Evolutionary conservation across 2,888 invertebrate genomes (phyloP).

Genomic region (Rhimphoctona megacephalus): DNA sequence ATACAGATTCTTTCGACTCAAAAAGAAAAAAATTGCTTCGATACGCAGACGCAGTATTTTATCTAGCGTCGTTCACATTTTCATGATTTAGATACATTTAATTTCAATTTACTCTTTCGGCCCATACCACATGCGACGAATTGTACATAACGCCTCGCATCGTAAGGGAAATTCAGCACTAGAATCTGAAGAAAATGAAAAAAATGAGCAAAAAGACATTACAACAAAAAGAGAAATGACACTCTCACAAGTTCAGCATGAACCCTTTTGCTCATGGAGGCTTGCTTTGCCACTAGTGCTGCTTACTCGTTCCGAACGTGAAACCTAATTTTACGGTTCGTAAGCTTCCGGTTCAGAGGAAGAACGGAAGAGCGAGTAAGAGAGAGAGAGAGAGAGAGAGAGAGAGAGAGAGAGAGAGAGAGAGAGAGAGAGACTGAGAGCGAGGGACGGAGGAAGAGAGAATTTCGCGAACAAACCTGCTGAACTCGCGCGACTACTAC

Average conservation of each 20-base stretch:
- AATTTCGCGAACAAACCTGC: conserved; percentile 69
- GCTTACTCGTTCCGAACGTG: conserved; percentile 69
- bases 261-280: conserved; percentile 51
- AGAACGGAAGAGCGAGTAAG: conserved; percentile 37
- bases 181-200: conserved; percentile 17
- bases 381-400: conserved; percentile 16
- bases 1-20: background rate
- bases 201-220: conserved; percentile 3
- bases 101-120: conserved; percentile 43
- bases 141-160: conserved; percentile 43
- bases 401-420: conserved; percentile 34
- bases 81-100: conserved; percentile 34
- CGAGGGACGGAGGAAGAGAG: conserved; percentile 4
- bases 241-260: conserved; percentile 39
- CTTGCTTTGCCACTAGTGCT: conserved; percentile 48
- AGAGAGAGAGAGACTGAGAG: conserved; percentile 22
- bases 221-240: conserved; percentile 15
- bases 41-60: background rate
- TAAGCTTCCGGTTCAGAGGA: conserved; percentile 67
- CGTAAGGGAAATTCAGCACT: conserved; percentile 59
- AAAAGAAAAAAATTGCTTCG: background rate
- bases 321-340: conserved; percentile 76
- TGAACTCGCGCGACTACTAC: conserved; percentile 68
- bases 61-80: background rate
- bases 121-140: conserved; percentile 40